Percentiles rank a stretch among this genome's conserved stretches.
Evolutionary conservation across 64 coral and sea anemone genomes (phyloP).

Genomic region (Pachyseris speciosa): DNA sequence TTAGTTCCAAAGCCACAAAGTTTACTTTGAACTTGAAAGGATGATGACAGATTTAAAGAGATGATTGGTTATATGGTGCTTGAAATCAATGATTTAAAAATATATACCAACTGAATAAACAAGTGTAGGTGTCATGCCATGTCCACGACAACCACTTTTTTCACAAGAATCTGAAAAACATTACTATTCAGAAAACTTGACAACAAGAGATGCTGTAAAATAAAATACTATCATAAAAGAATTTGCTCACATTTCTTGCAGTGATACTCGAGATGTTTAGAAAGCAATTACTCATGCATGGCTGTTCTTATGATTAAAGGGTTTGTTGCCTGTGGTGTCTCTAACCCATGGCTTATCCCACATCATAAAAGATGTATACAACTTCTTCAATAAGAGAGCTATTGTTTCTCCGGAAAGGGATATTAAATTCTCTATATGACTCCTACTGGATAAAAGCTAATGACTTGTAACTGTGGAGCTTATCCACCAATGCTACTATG

Average conservation of each 20-base stretch:
- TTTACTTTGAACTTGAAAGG: too few relatives aligned
- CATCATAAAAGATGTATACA: slow-evolving; percentile 7
- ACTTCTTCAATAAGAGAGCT: neutral
- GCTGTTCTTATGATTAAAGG: neutral
- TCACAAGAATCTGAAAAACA: too few relatives aligned
- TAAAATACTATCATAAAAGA: neutral
- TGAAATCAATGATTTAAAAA: neutral
- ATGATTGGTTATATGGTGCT: neutral
- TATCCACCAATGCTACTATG: neutral
- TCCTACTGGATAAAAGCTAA: neutral
- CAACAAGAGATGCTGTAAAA: neutral
- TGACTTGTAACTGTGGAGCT: neutral
- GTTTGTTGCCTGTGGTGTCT: neutral
- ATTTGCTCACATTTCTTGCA: neutral
- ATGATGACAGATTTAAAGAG: too few relatives aligned
- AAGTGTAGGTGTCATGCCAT: too few relatives aligned
- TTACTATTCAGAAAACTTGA: too few relatives aligned
- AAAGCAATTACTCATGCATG: neutral
- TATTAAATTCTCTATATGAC: neutral
- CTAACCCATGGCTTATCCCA: neutral
- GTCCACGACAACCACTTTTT: too few relatives aligned
- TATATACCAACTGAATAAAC: neutral
- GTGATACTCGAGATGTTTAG: neutral
- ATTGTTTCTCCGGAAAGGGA: neutral
- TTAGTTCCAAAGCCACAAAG: too few relatives aligned